Evolutionary conservation across 1,140 invertebrate species (phyloP).

Genomic region (Brachionus plicatilis): DNA sequence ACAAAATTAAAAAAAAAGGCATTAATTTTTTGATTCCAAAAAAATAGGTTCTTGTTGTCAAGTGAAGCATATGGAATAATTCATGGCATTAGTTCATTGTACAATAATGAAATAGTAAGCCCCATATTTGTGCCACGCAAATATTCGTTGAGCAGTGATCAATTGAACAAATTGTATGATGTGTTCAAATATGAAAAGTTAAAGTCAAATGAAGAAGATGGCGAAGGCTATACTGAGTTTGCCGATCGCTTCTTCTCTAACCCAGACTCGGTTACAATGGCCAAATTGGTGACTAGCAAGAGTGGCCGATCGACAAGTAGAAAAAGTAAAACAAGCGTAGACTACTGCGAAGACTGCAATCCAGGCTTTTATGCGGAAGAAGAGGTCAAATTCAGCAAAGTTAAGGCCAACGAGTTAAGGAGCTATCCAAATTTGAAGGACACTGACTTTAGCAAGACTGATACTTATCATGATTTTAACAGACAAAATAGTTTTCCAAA

Average conservation of each 20-base stretch:
- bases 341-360: background rate
- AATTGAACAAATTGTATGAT: background rate
- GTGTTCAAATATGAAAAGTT: background rate
- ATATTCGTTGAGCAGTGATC: background rate
- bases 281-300: background rate
- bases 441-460: background rate
- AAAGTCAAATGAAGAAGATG: background rate
- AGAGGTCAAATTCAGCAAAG: background rate
- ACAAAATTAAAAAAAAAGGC: background rate
- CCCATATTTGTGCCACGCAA: constrained; percentile 11
- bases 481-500: background rate
- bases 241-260: background rate
- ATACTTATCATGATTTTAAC: background rate
- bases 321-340: background rate
- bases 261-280: background rate
- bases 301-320: background rate
- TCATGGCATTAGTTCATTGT: constrained; percentile 30
- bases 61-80: constrained; percentile 37
- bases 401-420: background rate
- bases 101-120: background rate
- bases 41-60: constrained; percentile 27
- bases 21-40: background rate
- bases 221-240: background rate
- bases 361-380: background rate
- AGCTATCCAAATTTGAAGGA: constrained; percentile 8